Percentiles rank a stretch among this genome's conserved stretches.
Conservation (phyloP, 2,888 invertebrate species). For the Leptodirus hochenwartii region DNA sequence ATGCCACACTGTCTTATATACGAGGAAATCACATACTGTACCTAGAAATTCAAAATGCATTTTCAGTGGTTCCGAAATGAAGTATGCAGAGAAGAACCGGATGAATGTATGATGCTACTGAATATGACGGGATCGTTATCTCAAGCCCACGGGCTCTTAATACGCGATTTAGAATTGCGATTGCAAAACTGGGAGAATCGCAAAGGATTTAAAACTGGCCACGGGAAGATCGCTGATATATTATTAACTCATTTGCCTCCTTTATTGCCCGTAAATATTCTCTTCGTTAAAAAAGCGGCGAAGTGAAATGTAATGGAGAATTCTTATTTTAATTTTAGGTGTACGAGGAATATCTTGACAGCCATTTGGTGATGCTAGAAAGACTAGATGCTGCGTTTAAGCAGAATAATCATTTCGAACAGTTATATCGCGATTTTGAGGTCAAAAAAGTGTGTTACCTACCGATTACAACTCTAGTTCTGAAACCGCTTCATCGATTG, state of each 20-base stretch:
- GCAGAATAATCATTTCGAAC: conserved; percentile 48
- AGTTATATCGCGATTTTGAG: conserved; percentile 59
- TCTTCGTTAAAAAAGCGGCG: neutral
- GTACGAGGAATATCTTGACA: conserved; percentile 53
- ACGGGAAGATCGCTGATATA: conserved; percentile 56
- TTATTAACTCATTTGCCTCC: conserved; percentile 49
- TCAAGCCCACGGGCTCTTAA: conserved; percentile 61
- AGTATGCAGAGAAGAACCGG: conserved; percentile 33
- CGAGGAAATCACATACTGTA: no score
- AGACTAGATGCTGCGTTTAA: conserved; percentile 62
- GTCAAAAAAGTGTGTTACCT: conserved; percentile 72
- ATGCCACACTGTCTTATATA: no score
- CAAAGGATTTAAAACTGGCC: conserved; percentile 28
- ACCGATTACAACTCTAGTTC: conserved; percentile 62
- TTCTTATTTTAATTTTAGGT: conserved; percentile 34
- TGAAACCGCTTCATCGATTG: conserved; percentile 69
- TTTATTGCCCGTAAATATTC: conserved; percentile 35
- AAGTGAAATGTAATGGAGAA: conserved; percentile 4
- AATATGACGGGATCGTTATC: conserved; percentile 53
- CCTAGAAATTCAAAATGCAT: conserved; percentile 8
- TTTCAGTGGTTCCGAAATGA: conserved; percentile 59
- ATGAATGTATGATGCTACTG: conserved; percentile 39
- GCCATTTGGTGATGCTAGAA: conserved; percentile 58
- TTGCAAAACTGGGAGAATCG: conserved; percentile 56
- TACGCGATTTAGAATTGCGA: conserved; percentile 60